phyloP scores from a whole-genome alignment of 2,797 vertebrate species.

The Arremon brunneinucha region DNA sequence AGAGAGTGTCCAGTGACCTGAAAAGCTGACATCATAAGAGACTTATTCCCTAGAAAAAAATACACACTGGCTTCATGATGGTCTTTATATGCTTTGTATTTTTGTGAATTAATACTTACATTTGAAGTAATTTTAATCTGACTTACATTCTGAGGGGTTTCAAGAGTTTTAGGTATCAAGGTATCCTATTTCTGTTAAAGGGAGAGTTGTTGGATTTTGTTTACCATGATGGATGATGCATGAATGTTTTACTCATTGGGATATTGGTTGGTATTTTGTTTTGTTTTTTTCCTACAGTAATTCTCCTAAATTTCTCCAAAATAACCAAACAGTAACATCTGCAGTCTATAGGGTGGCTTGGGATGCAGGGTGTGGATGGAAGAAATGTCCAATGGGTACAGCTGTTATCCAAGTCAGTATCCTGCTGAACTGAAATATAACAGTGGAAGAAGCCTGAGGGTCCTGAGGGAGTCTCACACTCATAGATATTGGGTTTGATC shows the following conservation, averaged over 20 bases:
- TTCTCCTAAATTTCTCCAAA: not conserved
- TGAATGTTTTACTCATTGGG: not conserved
- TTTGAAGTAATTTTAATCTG: not conserved
- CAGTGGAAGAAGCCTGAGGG: not conserved
- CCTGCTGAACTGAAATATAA: not conserved
- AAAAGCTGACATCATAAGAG: not conserved
- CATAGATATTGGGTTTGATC: not conserved
- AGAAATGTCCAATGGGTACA: not conserved
- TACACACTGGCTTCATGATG: rapidly evolving
- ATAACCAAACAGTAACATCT: not conserved
- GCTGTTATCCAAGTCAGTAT: not conserved
- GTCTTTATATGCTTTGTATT: not conserved
- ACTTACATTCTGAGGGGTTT: not conserved
- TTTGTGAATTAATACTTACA: not conserved
- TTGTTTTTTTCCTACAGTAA: not conserved
- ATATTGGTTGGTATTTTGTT: not conserved
- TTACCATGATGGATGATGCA: not conserved
- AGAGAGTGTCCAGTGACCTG: not conserved
- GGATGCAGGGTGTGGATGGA: not conserved
- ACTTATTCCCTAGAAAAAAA: not conserved
- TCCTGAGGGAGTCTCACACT: not conserved
- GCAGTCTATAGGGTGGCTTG: not conserved
- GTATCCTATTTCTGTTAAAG: not conserved
- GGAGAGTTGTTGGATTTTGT: not conserved
- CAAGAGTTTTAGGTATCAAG: not conserved